Evolutionary conservation across 2,888 invertebrate genomes (phyloP), one percentile per base, ranked within the genome.

Genomic region (Phlogophora meticulosa): DNA sequence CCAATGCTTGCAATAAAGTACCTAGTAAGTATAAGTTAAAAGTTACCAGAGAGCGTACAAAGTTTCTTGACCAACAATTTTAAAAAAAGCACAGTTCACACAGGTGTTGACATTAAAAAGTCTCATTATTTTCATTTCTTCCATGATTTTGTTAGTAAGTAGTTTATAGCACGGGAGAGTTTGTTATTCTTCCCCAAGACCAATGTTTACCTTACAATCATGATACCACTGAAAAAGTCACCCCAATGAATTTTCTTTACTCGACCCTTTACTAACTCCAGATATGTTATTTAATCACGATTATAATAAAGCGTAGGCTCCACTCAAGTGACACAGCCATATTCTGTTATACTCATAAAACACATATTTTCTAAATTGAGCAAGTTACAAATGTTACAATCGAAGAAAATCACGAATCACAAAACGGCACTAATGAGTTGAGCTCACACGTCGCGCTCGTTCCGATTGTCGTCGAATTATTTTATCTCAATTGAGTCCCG

Each of bases 401-500:
- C 46, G 43, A 53, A 64, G 24, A 56, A 34, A 77, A 42, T 61
- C 34, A 34, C 57, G 53, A n/a, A 17, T 53, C 28, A 64, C 52
- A 64, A 53, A 24, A 53, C 20, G 10, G 60, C 34, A 11, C 34
- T 73, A 75, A 77, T 75, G 72, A 72, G 53, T 55, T 20, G 36
- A 65, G 49, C 57, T 72, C 78, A 72, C 72, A 72, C 78, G 61
- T 58, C 32, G 28, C 22, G 32, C 46, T 52, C 61, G 76, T 64
- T 56, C 17, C 20, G 45, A 52, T 60, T 62, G 76, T 68, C 51
- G 45, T 52, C 58, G 72, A 73, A 83, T 83, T 81, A 83, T 78
- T 81, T 80, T 73, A 75, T 78, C 75, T 58, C 60, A 43, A 49
- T 59, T 59, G 62, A 51, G 55, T 70, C 76, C 61, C 49, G 53